These are phyloP conservation scores for Riptortus pedestris DNA, from an alignment of 1,140 invertebrate species.

Conservation along the genomic window DNA sequence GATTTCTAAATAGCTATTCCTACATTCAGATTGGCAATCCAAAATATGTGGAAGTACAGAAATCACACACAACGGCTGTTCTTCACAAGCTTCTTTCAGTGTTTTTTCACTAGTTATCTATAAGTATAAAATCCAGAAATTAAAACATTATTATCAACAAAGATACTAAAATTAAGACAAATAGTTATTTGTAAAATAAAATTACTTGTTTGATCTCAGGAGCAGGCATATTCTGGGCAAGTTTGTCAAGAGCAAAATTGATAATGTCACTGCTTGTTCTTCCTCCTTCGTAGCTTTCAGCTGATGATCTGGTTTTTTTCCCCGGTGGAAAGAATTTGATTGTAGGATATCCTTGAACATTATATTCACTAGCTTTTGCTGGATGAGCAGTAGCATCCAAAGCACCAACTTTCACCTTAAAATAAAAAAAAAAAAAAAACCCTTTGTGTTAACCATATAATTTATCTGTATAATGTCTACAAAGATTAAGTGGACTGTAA, in stretches of 20 bases:
- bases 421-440: neutral
- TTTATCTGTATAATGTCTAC: no score
- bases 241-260: conserved; percentile 75
- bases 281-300: conserved; percentile 79
- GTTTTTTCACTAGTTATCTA: conserved; percentile 48
- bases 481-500: no score
- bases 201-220: conserved; percentile 75
- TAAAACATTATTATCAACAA: no score
- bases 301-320: conserved; percentile 53
- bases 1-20: conserved; percentile 76
- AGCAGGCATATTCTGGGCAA: conserved; percentile 73
- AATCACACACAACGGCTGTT: conserved; percentile 84
- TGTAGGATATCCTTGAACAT: conserved; percentile 88
- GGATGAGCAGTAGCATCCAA: conserved; percentile 91
- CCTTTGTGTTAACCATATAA: no score
- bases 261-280: conserved; percentile 85
- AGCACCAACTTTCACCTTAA: conserved; percentile 79
- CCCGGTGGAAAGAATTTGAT: conserved; percentile 87
- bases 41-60: conserved; percentile 92
- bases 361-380: conserved; percentile 62
- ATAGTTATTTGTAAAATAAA: no score
- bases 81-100: conserved; percentile 66
- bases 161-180: no score
- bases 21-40: conserved; percentile 90
- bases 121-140: conserved; percentile 16